Conservation (phyloP, 1,140 invertebrate genomes). For the Heterodera schachtii region DNA sequence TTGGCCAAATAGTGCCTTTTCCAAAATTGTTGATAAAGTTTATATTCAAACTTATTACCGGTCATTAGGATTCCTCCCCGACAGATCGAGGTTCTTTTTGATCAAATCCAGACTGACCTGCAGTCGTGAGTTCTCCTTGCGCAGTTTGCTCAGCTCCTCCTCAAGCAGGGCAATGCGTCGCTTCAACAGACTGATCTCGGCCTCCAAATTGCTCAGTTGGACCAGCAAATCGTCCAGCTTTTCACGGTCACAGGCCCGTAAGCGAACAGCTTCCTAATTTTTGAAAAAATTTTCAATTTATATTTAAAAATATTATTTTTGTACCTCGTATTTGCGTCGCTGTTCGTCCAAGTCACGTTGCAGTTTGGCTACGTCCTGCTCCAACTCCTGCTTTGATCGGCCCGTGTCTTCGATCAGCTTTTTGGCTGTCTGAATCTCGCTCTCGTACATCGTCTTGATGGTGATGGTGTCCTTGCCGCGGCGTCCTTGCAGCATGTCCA, state of each 20-base stretch:
- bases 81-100: constrained; percentile 45
- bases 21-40: no score
- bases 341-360: constrained; percentile 56
- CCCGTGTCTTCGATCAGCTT: constrained; percentile 60
- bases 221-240: constrained; percentile 60
- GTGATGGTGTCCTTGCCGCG: constrained; percentile 68
- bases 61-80: no score
- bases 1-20: no score
- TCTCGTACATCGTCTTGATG: constrained; percentile 69
- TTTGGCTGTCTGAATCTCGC: constrained; percentile 66
- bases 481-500: constrained; percentile 67
- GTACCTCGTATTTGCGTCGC: constrained; percentile 58
- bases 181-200: constrained; percentile 62
- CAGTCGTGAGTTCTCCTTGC: constrained; percentile 59
- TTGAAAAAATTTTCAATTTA: no score
- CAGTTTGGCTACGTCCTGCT: constrained; percentile 48
- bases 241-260: constrained; percentile 49
- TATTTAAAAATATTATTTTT: not conserved
- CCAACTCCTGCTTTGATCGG: constrained; percentile 46
- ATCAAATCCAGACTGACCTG: constrained; percentile 16
- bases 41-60: no score
- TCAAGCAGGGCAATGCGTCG: constrained; percentile 60
- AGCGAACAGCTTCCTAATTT: constrained; percentile 51
- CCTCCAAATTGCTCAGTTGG: constrained; percentile 59
- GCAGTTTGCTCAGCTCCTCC: constrained; percentile 60